These are phyloP conservation scores for Pogonus chalceus DNA, from an alignment of 1,140 invertebrate genomes.

Conservation along the genomic window DNA sequence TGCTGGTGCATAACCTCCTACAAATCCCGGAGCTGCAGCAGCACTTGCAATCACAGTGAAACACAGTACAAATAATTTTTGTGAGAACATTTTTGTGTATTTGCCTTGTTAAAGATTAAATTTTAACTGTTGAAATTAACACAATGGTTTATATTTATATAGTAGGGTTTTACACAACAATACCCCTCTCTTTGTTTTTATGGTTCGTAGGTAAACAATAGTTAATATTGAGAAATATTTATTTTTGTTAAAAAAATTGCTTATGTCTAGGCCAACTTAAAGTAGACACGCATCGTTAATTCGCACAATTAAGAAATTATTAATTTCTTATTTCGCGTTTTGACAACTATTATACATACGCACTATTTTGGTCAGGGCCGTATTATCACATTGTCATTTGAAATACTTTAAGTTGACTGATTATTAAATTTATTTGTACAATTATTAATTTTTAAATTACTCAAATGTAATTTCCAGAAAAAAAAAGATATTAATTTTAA, in stretches of 20 bases:
- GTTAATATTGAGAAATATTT: slow-evolving; percentile 1
- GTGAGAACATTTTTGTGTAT: neutral
- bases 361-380: neutral
- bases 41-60: neutral
- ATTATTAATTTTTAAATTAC: too few relatives aligned
- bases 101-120: neutral
- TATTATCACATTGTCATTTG: too few relatives aligned
- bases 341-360: neutral
- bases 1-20: neutral
- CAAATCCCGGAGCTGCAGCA: neutral
- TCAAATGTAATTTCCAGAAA: too few relatives aligned
- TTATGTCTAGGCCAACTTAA: slow-evolving; percentile 2
- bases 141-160: neutral
- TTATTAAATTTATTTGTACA: too few relatives aligned
- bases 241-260: neutral
- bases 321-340: neutral
- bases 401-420: too few relatives aligned
- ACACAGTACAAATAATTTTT: neutral
- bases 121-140: neutral
- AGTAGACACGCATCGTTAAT: neutral
- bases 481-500: too few relatives aligned
- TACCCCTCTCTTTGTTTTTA: neutral
- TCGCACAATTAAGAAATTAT: neutral
- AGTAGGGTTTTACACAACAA: neutral
- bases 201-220: neutral